Evolutionary conservation across 2,888 invertebrate genomes (phyloP), one percentile per base, ranked within the genome.

Genomic region (Parnassius apollo): DNA sequence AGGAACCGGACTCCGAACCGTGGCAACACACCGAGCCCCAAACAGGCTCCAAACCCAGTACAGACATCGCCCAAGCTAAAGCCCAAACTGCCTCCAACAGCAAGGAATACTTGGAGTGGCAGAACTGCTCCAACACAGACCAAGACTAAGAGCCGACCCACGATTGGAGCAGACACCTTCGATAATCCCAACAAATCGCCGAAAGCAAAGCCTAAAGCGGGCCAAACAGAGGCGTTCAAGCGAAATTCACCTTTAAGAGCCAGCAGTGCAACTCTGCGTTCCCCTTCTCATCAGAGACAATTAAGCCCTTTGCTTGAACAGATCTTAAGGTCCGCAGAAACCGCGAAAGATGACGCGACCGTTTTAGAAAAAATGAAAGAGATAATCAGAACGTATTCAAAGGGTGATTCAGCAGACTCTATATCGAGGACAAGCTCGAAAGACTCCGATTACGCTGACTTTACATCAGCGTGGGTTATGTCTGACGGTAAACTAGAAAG

Each of bases 321-420:
- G 77, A 93, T 96, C 44, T 81, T 96, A 2, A 93, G 94, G 70
- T 94, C 95, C 42, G 94, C 96, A 4, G 95, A 94, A 72, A 93
- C 93, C 2, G 93, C 95, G 1, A 94, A 95, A 75, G 95, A 96
- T 71, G 96, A 96, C 74, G 93, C 94, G 7, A 90, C 94, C 67
- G 95, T 96, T 61, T 87, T 96, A 35, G 94, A 94, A 71, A 95
- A 96, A 79, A 94, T 96, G 86, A 96, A 96, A 75, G 95, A 94
- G 64, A 92, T 92, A 22, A 91, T 92, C 65, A 83, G 91, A 65
- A 86, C 86, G 12, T 92, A 87, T 68, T 91, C 92, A 2, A 88
- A 86, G 73, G 86, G 88, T 57, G 90, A 91, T 18, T 18, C 18
- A 18, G 18, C 18, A 11, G 91, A 91, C 63, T 86, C 88, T 11